Evolutionary conservation across 1,140 invertebrate species (phyloP).

Genomic region (Ridgeia piscesae): DNA sequence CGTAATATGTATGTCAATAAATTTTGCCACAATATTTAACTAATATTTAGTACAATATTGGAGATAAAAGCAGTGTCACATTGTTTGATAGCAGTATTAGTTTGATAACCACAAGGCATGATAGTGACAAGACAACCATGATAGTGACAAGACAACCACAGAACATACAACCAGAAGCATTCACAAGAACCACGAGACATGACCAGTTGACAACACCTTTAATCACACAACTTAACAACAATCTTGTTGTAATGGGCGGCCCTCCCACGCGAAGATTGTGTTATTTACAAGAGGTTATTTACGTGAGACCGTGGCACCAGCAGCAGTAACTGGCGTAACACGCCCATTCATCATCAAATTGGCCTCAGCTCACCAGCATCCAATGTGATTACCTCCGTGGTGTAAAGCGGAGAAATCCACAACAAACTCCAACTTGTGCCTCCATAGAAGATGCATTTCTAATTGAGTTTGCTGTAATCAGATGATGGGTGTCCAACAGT

Average conservation of each 20-base stretch:
- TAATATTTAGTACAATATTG: neutral
- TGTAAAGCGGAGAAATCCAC: neutral
- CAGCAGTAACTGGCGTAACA: neutral
- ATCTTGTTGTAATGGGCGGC: neutral
- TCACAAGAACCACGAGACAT: too few species aligned
- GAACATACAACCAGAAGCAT: too few species aligned
- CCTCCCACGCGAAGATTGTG: neutral
- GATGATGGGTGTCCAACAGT: neutral
- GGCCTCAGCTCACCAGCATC: neutral
- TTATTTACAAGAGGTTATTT: neutral
- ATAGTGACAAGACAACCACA: neutral
- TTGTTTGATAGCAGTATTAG: neutral
- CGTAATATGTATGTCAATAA: too few species aligned
- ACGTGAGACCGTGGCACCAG: neutral
- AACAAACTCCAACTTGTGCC: neutral
- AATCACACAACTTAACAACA: neutral
- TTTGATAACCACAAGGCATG: neutral
- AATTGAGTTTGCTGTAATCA: conserved; percentile 1
- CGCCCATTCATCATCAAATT: neutral
- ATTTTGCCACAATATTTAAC: too few species aligned
- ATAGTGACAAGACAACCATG: neutral
- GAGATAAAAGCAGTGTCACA: neutral
- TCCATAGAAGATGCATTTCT: neutral
- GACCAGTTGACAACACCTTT: neutral
- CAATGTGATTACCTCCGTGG: neutral